phyloP scores from a whole-genome alignment of 2,113 vertebrate genomes.

The Vireo altiloquus region DNA sequence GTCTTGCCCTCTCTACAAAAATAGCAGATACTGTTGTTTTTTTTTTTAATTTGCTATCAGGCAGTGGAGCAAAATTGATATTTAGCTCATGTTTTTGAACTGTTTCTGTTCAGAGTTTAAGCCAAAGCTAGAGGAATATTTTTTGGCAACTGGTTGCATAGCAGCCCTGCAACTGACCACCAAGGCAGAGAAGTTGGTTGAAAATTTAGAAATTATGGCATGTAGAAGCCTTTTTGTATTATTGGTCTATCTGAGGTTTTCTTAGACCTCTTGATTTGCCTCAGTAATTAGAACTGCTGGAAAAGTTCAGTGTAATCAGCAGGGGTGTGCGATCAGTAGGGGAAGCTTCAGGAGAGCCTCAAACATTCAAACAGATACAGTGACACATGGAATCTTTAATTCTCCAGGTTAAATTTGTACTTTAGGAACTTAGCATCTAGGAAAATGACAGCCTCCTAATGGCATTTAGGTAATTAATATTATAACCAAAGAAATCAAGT shows the following conservation, averaged over 20 bases:
- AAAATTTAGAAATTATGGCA: background rate
- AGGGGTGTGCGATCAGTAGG: rapidly evolving
- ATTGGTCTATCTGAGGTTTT: background rate
- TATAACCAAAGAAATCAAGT: rapidly evolving
- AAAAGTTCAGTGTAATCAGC: background rate
- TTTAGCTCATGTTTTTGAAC: background rate
- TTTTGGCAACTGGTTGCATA: background rate
- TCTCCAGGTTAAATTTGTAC: background rate
- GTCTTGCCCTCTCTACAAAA: background rate
- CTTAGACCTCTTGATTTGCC: background rate
- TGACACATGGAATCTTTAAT: background rate
- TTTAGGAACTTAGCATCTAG: background rate
- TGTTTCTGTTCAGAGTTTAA: background rate
- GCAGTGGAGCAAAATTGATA: background rate
- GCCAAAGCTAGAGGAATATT: background rate
- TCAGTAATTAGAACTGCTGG: background rate
- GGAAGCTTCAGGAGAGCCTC: background rate
- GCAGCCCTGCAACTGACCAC: background rate
- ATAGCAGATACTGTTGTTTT: background rate
- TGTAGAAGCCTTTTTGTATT: background rate
- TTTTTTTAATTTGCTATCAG: background rate
- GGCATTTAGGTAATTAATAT: background rate
- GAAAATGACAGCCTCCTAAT: background rate
- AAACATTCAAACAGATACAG: background rate
- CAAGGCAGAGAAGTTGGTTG: background rate